A percentile compares a stretch with the other conserved stretches of the same genome.
Conservation (phyloP, 2,797 vertebrate species). For the Macropus fuliginosus region DNA sequence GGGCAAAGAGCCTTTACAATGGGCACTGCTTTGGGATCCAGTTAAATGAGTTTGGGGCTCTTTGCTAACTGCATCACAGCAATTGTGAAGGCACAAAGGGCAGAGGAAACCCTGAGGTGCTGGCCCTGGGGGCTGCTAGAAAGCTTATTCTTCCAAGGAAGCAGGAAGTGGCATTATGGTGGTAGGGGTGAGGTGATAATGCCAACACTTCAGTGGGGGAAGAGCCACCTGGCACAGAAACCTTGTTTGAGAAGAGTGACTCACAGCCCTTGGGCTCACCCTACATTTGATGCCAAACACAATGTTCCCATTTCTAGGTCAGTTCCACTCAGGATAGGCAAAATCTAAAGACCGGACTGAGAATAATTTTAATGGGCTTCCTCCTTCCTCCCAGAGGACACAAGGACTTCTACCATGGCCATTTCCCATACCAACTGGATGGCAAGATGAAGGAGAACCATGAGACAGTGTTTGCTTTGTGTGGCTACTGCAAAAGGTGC, state of each 20-base stretch:
- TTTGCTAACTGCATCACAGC: not conserved
- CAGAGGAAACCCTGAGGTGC: rapidly evolving
- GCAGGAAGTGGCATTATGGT: constrained; percentile 36
- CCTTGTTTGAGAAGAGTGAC: constrained; percentile 33
- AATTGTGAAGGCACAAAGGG: constrained; percentile 51
- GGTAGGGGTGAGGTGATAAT: not conserved
- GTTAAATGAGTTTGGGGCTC: not conserved
- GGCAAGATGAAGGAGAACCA: not conserved
- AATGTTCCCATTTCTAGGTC: not conserved
- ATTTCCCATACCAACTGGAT: not conserved
- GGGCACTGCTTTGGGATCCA: not conserved
- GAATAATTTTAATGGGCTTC: not conserved
- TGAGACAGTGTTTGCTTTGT: not conserved
- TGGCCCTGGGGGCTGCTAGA: not conserved
- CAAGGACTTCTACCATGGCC: not conserved
- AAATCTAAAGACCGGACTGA: not conserved
- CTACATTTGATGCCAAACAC: constrained; percentile 14
- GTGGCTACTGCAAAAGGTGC: not conserved
- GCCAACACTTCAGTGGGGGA: not conserved
- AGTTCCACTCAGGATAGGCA: not conserved
- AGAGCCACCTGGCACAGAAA: constrained; percentile 66
- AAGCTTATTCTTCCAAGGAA: constrained; percentile 40
- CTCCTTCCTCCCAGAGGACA: not conserved
- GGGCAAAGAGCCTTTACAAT: constrained; percentile 34
- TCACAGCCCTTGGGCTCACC: not conserved